Evolutionary conservation across 1,140 invertebrate species (phyloP).

Genomic region (Scaptomyza hsui): DNA sequence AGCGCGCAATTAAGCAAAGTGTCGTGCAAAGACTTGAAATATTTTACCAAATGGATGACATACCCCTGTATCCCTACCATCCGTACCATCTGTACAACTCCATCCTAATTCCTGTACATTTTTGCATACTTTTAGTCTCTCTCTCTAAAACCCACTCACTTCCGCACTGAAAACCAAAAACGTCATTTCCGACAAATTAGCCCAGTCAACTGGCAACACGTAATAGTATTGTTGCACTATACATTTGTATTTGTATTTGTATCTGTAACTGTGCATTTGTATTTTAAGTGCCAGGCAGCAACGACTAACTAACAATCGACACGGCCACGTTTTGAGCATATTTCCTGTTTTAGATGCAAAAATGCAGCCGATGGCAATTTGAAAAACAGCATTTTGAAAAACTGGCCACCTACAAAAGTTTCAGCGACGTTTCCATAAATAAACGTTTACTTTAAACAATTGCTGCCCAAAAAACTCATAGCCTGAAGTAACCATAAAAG

Average conservation of each 20-base stretch:
- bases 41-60: conserved; percentile 47
- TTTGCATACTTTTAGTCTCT: conserved; percentile 36
- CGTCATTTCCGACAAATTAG: conserved; percentile 79
- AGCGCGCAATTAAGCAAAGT: conserved; percentile 63
- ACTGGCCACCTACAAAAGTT: conserved; percentile 37
- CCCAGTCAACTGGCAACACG: conserved; percentile 67
- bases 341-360: conserved; percentile 69
- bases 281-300: conserved; percentile 42
- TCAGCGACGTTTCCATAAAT: conserved; percentile 17
- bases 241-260: conserved; percentile 30
- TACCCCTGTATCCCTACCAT: background rate
- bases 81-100: conserved; percentile 1
- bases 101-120: background rate
- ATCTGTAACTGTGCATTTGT: conserved; percentile 23
- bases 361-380: conserved; percentile 23
- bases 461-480: background rate
- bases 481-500: background rate
- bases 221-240: conserved; percentile 38
- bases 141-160: conserved; percentile 30
- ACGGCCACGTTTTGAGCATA: conserved; percentile 69
- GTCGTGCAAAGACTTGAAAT: conserved; percentile 69
- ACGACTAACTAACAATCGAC: conserved; percentile 60
- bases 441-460: background rate
- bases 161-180: conserved; percentile 69
- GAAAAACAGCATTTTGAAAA: background rate